Conservation (phyloP, 2,888 invertebrate species). For the Lobophora halterata region DNA sequence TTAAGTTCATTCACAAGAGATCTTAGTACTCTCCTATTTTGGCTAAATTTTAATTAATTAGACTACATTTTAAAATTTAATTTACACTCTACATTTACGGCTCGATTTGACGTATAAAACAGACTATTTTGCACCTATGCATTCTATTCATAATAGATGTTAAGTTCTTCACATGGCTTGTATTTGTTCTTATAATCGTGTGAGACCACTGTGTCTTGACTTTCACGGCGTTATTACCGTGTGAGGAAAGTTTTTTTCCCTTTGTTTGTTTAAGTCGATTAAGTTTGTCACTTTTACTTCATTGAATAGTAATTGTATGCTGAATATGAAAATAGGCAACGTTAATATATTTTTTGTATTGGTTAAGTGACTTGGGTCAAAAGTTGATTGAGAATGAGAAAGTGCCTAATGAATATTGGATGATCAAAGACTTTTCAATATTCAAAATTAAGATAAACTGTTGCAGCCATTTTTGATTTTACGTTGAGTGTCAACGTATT, state of each 20-base stretch:
- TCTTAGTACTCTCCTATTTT: too few species aligned
- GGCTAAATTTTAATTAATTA: too few species aligned
- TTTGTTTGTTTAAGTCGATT: conserved; percentile 23
- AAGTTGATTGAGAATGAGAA: conserved; percentile 1
- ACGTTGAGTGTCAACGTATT: too few species aligned
- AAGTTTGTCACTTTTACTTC: conserved; percentile 32
- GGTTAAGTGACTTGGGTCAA: too few species aligned
- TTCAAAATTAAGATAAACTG: too few species aligned
- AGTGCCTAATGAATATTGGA: conserved; percentile 5
- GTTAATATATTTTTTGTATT: conserved; percentile 9
- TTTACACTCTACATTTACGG: too few species aligned
- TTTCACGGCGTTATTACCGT: conserved; percentile 40
- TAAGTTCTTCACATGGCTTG: conserved; percentile 30
- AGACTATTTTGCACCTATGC: too few species aligned
- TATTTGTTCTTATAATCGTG: conserved; percentile 35
- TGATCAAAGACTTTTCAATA: background rate
- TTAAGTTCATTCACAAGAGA: too few species aligned
- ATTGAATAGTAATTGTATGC: conserved; percentile 29
- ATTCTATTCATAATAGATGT: conserved; percentile 12
- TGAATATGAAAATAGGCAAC: conserved; percentile 25
- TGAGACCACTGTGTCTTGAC: conserved; percentile 24
- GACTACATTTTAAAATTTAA: too few species aligned
- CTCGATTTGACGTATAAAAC: too few species aligned
- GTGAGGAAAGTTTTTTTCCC: conserved; percentile 38
- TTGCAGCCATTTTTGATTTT: too few species aligned